Base-by-base conservation (phyloP, 2,113 vertebrate genomes). In the Perca fluviatilis region DNA sequence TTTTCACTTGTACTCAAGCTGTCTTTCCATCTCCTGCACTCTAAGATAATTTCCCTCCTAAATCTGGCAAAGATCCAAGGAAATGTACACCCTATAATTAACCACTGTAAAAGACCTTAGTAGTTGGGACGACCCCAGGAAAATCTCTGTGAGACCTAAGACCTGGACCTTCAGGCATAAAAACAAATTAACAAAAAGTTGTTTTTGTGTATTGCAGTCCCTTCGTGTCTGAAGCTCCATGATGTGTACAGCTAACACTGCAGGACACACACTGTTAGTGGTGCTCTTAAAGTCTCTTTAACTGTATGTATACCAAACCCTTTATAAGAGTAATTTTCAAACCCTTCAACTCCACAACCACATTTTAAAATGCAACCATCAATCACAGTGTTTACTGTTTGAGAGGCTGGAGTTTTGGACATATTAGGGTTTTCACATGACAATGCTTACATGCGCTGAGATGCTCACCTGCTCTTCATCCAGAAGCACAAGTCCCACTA, bases 401-500 rank as follows among this genome's bases (percentile, higher is more conserved):
- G 7, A 57, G 27, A 30, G 16, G 43, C 18, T 70, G 36, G 23
- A 6, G 19, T 75, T 80, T 64, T 27, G 33, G 23, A 21, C 2
- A 27, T 21, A 36, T 30, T 14, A 46, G 6, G 56, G 61, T 62
- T 73, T 58, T 79, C 8, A 21, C 2, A 18, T 70, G 14, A 75
- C 18, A 46, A 4, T 50, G 18, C 46, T 47, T 10, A 54, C 40
- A 30, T 5, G 30, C 36, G 74, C 47, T 61, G 36, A 0, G 47
- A 12, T 27, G 40, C 79, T 84, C 92, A 98, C 97, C 96, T 97
- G 97, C 5, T 98, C 97, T 62, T 97, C 96, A 79, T 97, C 96
- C 51, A 98, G 93, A 78, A 98, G 95, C 63, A 98, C 94, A 10
- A 98, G 95, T 5, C 97, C 97, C 13, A 97, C 97, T 12, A 98